Evolutionary conservation across 2,888 invertebrate species (phyloP), one percentile per base, ranked within the genome.

Genomic region (Leucozona laternaria): DNA sequence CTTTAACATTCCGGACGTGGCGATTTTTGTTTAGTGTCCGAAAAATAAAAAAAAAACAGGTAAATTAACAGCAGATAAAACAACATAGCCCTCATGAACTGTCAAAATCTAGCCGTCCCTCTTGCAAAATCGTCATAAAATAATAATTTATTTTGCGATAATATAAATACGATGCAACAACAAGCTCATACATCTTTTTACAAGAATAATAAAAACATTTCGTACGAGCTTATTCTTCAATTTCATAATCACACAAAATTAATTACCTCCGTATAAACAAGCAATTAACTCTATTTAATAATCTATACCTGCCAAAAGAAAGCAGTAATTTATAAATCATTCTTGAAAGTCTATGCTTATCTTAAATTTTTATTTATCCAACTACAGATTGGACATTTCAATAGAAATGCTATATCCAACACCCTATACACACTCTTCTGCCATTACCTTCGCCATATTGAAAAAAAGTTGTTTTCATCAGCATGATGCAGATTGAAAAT

Each of bases 381-480:
- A 13, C 31, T 45, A 48, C 8, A 45, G 31, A n/a, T 31, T 4
- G 7, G 45, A 64, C 22, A 20, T 31, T 40, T 77, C 17, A 68
- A 22, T 17, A 45, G 10, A 57, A 58, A 50, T 58, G 28, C 31
- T 66, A 79, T 66, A 64, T 37, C 31, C 11, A 58, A 4, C n/a
- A 31, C 31, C 5, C 50, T 22, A 43, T n/a, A 13, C 45, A n/a
- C n/a, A n/a, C n/a, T n/a, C n/a, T n/a, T 11, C 45, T 20, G 25
- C 66, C 68, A 76, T 70, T 55, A 77, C 64, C 58, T 72, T n/a
- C 43, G n/a, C 45, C 11, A 15, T 17, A n/a, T 10, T 17, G 2
- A 0, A 22, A 10, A 64, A 62, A 28, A 55, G 62, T 45, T 31
- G 53, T 11, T 34, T 17, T 58, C 11, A 11, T n/a, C n/a, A n/a